A percentile compares a stretch with the other conserved stretches of the same genome.
Evolutionary conservation across 1,140 invertebrate species (phyloP).

Genomic region (Neelides sp.): DNA sequence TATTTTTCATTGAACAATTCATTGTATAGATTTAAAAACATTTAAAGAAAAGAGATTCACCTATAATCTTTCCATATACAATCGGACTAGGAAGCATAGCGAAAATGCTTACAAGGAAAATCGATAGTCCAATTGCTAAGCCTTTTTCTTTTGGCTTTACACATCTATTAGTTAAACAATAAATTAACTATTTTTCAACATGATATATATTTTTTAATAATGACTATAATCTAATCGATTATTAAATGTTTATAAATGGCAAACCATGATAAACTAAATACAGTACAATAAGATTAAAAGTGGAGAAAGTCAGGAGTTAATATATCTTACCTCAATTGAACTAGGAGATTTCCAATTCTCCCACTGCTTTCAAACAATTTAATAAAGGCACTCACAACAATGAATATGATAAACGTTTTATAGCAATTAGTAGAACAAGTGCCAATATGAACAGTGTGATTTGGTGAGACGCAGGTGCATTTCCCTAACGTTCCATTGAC

Average conservation of each 20-base stretch:
- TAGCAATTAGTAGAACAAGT: conserved; percentile 30
- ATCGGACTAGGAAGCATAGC: conserved; percentile 26
- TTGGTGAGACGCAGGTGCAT: conserved; percentile 14
- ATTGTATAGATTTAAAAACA: too few relatives aligned
- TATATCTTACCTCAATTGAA: conserved; percentile 32
- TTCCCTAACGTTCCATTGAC: conserved; percentile 14
- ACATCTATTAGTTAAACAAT: conserved; percentile 29
- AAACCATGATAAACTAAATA: too few relatives aligned
- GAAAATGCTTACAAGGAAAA: conserved; percentile 18
- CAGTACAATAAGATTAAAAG: too few relatives aligned
- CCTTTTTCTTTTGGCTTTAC: conserved; percentile 34
- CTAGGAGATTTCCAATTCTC: conserved; percentile 33
- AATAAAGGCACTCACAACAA: conserved; percentile 31
- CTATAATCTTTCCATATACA: conserved; percentile 27
- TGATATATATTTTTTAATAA: conserved; percentile 6
- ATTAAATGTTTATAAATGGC: not conserved
- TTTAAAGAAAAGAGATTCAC: too few relatives aligned
- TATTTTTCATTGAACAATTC: not conserved
- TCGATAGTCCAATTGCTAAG: conserved; percentile 32
- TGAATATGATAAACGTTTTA: conserved; percentile 31
- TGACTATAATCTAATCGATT: not conserved
- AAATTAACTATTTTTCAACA: conserved; percentile 4
- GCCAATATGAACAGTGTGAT: conserved; percentile 21
- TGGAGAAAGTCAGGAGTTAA: not conserved
- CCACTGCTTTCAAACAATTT: conserved; percentile 33